Evolutionary conservation across 2,797 vertebrate species (phyloP).

Genomic region (Catamblyrhynchus diadema): DNA sequence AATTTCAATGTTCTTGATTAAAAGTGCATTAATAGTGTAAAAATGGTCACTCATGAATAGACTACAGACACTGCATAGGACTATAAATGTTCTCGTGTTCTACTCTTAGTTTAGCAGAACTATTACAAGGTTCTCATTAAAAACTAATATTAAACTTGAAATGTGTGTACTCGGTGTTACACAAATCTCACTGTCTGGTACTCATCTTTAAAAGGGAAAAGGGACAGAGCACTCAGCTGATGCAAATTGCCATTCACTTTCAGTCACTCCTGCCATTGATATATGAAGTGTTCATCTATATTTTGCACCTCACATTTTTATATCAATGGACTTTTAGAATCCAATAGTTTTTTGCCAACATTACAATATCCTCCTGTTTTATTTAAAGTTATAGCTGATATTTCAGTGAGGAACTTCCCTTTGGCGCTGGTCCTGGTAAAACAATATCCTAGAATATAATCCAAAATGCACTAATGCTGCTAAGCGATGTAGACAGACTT

Average conservation of each 20-base stretch:
- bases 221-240: not conserved
- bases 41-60: not conserved
- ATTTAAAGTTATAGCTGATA: not conserved
- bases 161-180: not conserved
- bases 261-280: not conserved
- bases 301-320: not conserved
- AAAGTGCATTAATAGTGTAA: not conserved
- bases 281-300: not conserved
- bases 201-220: not conserved
- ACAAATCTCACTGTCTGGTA: not conserved
- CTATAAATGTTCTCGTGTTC: not conserved
- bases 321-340: not conserved
- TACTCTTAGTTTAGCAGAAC: not conserved
- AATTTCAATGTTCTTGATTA: not conserved
- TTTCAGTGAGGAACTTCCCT: not conserved
- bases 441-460: not conserved
- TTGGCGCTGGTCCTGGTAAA: not conserved
- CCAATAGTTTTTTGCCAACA: not conserved
- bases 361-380: not conserved
- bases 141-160: not conserved
- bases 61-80: not conserved
- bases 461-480: accelerated
- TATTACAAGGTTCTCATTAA: not conserved
- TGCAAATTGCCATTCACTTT: not conserved
- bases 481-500: not conserved